Evolutionary conservation across 2,888 invertebrate species (phyloP).

Genomic region (Osmoderma eremita): DNA sequence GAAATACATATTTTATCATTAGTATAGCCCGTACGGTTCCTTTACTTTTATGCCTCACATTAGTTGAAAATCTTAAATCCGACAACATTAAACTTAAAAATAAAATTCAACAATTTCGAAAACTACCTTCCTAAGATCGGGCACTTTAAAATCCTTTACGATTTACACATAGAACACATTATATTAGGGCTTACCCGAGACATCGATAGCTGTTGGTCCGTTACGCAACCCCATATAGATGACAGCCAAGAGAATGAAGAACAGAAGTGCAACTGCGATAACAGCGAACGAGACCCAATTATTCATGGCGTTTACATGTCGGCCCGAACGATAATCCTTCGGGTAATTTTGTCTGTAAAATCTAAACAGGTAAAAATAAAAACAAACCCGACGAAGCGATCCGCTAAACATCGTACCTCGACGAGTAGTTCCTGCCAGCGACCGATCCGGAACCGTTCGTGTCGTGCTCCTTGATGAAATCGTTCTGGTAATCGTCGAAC

Average conservation of each 20-base stretch:
- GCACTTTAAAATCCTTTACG: too few species aligned
- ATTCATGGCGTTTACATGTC: constrained; percentile 68
- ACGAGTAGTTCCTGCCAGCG: constrained; percentile 44
- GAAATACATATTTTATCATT: too few species aligned
- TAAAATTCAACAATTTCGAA: too few species aligned
- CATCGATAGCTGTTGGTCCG: constrained; percentile 67
- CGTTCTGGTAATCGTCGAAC: constrained; percentile 56
- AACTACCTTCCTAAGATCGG: too few species aligned
- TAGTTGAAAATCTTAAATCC: too few species aligned
- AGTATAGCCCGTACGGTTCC: too few species aligned
- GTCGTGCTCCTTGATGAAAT: constrained; percentile 61
- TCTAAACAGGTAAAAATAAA: constrained; percentile 39
- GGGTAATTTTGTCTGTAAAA: constrained; percentile 53
- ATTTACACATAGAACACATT: too few species aligned
- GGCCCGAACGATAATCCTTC: constrained; percentile 55
- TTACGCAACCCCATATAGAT: constrained; percentile 75
- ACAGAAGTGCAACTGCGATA: constrained; percentile 70
- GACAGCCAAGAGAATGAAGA: constrained; percentile 74
- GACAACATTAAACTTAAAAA: too few species aligned
- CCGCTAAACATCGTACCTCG: constrained; percentile 37
- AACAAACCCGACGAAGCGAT: too few species aligned
- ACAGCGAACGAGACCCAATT: constrained; percentile 74
- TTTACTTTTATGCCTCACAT: too few species aligned
- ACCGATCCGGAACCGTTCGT: constrained; percentile 55
- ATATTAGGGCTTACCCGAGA: constrained; percentile 24